These are phyloP conservation scores for Platalea minor DNA, from an alignment of 2,797 vertebrate genomes.

Conservation along the genomic window DNA sequence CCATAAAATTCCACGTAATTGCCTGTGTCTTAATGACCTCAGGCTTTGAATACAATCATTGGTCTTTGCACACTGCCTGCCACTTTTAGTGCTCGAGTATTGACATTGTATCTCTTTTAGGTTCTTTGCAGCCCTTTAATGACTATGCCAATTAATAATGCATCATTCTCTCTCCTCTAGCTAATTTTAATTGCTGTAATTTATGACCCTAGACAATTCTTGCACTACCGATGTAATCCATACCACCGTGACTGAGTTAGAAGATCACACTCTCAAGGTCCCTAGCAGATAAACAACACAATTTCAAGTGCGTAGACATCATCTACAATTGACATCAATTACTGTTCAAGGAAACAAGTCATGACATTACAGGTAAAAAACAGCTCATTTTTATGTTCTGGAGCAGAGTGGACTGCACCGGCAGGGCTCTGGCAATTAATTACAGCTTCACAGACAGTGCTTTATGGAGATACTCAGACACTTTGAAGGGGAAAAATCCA, in stretches of 20 bases:
- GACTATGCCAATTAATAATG: slow-evolving; percentile 82
- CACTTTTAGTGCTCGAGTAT: slow-evolving; percentile 73
- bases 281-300: slow-evolving; percentile 41
- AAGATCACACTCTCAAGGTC: slow-evolving; percentile 60
- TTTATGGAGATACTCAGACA: neutral
- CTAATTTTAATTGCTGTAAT: slow-evolving; percentile 76
- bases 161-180: slow-evolving; percentile 67
- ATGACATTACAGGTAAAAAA: slow-evolving; percentile 7
- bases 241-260: slow-evolving; percentile 26
- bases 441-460: neutral
- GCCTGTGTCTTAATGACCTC: slow-evolving; percentile 21
- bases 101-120: slow-evolving; percentile 79
- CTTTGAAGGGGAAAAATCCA: neutral
- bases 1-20: slow-evolving; percentile 4
- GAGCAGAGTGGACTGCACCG: neutral
- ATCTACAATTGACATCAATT: slow-evolving; percentile 30
- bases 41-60: neutral
- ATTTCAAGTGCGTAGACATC: slow-evolving; percentile 40
- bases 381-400: slow-evolving; percentile 6
- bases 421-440: slow-evolving; percentile 5
- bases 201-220: slow-evolving; percentile 68
- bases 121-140: slow-evolving; percentile 78
- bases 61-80: slow-evolving; percentile 5
- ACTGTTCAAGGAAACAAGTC: slow-evolving; percentile 29
- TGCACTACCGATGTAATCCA: slow-evolving; percentile 68